Percentiles rank a stretch among this genome's conserved stretches.
Conservation (phyloP, 1,140 invertebrate species). For the Formica selysi region DNA sequence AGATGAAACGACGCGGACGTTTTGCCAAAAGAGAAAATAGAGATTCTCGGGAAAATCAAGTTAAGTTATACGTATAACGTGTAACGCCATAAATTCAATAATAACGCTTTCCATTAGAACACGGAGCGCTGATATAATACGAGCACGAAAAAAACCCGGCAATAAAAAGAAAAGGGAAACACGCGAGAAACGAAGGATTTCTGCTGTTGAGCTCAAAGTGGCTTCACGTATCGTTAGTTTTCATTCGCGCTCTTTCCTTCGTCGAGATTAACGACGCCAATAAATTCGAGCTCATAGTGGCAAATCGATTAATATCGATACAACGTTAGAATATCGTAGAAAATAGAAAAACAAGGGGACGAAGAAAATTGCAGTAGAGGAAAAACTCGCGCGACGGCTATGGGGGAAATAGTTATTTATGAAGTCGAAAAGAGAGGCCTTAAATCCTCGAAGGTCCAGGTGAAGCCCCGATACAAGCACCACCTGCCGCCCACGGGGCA, state of each 20-base stretch:
- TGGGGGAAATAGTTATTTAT: conserved; percentile 73
- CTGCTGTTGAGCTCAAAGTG: conserved; percentile 19
- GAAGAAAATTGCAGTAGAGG: neutral
- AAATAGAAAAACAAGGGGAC: neutral
- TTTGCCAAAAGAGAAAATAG: conserved; percentile 39
- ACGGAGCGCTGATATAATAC: conserved; percentile 1
- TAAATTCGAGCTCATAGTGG: conserved; percentile 41
- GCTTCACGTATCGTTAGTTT: conserved; percentile 50
- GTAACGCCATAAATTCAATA: conserved; percentile 33
- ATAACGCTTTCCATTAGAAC: conserved; percentile 5
- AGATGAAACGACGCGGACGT: neutral
- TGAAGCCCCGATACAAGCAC: conserved; percentile 72
- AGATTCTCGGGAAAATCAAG: neutral
- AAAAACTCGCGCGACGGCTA: conserved; percentile 29
- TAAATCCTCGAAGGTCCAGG: conserved; percentile 74
- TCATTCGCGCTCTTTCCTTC: conserved; percentile 2
- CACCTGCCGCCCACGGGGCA: conserved; percentile 77
- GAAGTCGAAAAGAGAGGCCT: conserved; percentile 68
- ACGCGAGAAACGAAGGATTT: conserved; percentile 10
- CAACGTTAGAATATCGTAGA: neutral
- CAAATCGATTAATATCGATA: conserved; percentile 65
- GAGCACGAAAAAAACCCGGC: neutral
- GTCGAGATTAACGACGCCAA: conserved; percentile 29
- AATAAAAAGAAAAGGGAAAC: conserved; percentile 17
- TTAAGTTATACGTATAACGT: neutral